Conservation (phyloP, 1,140 invertebrate species). For the Sarcophaga bullata region DNA sequence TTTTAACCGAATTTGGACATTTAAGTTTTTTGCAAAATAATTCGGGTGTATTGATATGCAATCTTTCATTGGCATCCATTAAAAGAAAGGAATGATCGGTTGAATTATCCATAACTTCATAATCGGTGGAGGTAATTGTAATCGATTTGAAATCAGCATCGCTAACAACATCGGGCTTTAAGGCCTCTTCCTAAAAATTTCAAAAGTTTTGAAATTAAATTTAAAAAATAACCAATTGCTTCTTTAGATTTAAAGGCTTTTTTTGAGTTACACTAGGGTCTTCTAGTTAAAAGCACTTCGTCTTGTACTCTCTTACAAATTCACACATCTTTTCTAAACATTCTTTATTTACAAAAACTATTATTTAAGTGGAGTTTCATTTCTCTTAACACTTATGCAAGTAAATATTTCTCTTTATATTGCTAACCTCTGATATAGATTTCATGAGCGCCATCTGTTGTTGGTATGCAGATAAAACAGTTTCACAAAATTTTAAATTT, state of each 20-base stretch:
- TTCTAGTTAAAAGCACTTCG: no score
- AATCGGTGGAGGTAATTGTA: conserved; percentile 49
- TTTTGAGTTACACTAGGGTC: no score
- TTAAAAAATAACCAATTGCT: no score
- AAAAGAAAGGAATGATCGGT: conserved; percentile 66
- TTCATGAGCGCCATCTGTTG: conserved; percentile 29
- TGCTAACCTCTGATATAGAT: conserved; percentile 26
- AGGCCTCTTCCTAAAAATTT: conserved; percentile 51
- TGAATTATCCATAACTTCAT: conserved; percentile 36
- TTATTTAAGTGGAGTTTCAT: no score
- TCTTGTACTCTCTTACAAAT: no score
- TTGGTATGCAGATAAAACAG: not conserved
- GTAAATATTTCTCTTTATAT: not conserved
- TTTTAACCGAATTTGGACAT: conserved; percentile 67
- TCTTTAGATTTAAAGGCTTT: no score
- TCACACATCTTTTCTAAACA: no score
- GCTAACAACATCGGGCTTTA: conserved; percentile 49
- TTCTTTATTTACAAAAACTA: no score
- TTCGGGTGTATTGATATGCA: conserved; percentile 68
- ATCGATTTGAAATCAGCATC: conserved; percentile 55
- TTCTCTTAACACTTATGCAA: no score
- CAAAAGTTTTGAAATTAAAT: not conserved
- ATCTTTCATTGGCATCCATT: conserved; percentile 69
- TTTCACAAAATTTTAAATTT: no score
- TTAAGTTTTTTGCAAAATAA: conserved; percentile 68